Conservation (phyloP, 2,797 vertebrate species). For the Manis javanica region DNA sequence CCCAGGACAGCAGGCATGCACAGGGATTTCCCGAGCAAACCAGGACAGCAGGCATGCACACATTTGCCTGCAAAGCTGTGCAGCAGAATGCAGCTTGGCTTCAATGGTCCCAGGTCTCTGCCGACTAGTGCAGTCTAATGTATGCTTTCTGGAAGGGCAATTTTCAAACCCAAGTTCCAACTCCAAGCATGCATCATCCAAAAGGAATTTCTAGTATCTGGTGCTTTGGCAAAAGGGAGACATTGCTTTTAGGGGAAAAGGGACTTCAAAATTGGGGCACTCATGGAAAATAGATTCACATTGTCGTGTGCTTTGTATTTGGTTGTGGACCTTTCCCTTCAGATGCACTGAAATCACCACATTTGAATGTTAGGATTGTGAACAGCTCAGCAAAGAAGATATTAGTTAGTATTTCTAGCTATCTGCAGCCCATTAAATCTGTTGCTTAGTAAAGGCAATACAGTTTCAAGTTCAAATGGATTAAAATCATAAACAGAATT, state of each 20-base stretch:
- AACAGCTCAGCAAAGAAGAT: neutral
- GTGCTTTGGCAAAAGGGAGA: neutral
- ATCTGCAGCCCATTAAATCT: conserved; percentile 45
- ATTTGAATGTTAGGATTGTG: neutral
- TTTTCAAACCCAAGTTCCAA: neutral
- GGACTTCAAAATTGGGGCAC: neutral
- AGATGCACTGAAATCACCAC: neutral
- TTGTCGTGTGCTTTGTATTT: neutral
- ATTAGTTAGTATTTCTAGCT: conserved; percentile 49
- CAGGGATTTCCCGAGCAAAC: neutral
- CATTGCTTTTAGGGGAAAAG: neutral
- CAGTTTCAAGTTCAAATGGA: conserved; percentile 68
- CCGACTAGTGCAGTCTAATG: no score
- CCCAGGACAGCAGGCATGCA: no score
- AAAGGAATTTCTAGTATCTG: neutral
- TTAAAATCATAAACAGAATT: conserved; percentile 73
- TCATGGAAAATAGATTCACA: neutral
- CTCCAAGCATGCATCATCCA: neutral
- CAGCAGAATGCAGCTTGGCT: rapidly evolving
- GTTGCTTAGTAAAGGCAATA: conserved; percentile 56
- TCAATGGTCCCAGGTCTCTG: rapidly evolving
- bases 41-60: neutral
- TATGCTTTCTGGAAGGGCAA: rapidly evolving
- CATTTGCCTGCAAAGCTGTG: neutral
- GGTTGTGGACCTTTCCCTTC: neutral